phyloP scores from a whole-genome alignment of 2,797 vertebrate species.

The Catostomus latipinnis region DNA sequence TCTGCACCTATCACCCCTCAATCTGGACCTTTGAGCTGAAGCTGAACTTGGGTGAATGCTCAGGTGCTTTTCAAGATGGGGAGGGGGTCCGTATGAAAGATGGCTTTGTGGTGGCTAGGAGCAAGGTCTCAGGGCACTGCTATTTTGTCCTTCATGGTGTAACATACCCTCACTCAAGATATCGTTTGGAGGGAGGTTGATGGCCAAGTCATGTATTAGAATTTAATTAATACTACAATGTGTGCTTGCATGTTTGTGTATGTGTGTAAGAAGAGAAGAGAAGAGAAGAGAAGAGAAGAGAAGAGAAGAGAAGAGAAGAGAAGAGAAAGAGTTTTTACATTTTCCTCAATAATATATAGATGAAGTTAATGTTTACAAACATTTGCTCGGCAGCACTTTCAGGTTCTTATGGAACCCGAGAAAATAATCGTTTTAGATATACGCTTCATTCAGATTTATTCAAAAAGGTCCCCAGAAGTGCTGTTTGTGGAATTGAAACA shows the following conservation, averaged over 20 bases:
- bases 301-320: no score
- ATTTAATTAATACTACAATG: constrained; percentile 15
- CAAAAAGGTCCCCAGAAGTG: no score
- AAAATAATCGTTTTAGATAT: no score
- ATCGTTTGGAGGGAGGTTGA: constrained; percentile 47
- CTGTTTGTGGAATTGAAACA: no score
- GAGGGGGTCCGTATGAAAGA: constrained; percentile 57
- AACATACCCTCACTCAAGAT: constrained; percentile 19
- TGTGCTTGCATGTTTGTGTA: constrained; percentile 2
- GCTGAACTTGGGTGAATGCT: constrained; percentile 43
- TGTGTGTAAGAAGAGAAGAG: constrained; percentile 6
- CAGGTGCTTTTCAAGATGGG: constrained; percentile 31
- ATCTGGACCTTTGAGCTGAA: constrained; percentile 32
- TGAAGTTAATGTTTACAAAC: no score
- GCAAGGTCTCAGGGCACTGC: constrained; percentile 57
- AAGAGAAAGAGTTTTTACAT: no score
- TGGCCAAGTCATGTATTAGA: constrained; percentile 19
- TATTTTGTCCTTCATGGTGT: constrained; percentile 70
- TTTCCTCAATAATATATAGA: no score
- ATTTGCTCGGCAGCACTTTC: no score
- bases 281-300: no score
- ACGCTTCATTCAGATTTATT: no score
- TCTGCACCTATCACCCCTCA: constrained; percentile 47
- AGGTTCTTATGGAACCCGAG: no score
- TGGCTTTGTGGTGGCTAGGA: constrained; percentile 46